Evolutionary conservation across 2,113 vertebrate genomes (phyloP), one percentile per base, ranked within the genome.

Genomic region (Melanerpes formicivorus): DNA sequence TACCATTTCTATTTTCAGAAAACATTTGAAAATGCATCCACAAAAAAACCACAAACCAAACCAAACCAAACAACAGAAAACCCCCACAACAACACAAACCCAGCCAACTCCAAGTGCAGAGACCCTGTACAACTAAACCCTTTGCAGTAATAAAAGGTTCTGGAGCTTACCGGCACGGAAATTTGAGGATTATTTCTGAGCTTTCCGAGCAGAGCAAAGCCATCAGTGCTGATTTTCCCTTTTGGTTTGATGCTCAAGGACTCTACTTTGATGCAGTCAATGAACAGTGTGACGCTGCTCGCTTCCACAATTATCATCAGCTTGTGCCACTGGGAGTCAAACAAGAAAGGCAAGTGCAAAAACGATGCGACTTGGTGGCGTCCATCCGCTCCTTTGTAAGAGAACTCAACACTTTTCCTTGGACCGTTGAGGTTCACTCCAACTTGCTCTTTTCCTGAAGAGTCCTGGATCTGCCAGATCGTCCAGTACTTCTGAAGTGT

Each of bases 391-490:
- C 96, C 97, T 55, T 97, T 98, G 79, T 98, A 98, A 26, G 97
- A 98, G 84, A 99, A 98, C 67, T 98, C 98, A 94, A 99, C 88
- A 5, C 98, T 98, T 93, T 97, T 97, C 29, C 97, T 95, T 92
- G 97, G 97, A 22, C 98, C 98, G 7, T 98, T 98, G 70, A 99
- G 97, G 95, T 98, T 96, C 88, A 99, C 95, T 19, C 98, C 97
- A 69, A 99, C 97, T 97, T 98, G 98, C 84, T 98, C 98, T 21
- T 97, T 97, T 69, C 98, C 98, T 64, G 97, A 97, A 64, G 97
- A 96, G 87, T 98, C 97, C 84, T 98, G 98, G 87, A 99, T 98
- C 96, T 99, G 98, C 99, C 99, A 99, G 80, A 99, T 97, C 93
- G 96, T 99, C 98, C 98, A 99, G 76, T 97, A 98, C 96, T 98